These are phyloP conservation scores for Lomographa bimaculata DNA, from an alignment of 2,888 invertebrate species.

Conservation along the genomic window DNA sequence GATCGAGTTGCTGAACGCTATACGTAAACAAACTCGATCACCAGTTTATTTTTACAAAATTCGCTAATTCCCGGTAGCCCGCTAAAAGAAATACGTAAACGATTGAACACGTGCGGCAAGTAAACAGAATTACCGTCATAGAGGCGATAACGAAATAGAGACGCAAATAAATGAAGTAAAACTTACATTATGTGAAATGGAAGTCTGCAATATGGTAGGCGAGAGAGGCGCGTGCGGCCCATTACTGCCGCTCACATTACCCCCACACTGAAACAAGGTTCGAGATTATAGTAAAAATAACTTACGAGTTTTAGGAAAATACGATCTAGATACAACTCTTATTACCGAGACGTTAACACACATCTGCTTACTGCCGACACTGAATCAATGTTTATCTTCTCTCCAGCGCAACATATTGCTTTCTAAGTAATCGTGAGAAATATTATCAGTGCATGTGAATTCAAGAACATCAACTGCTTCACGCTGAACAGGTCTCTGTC, in stretches of 20 bases:
- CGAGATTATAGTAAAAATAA: conserved; percentile 50
- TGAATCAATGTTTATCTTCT: conserved; percentile 44
- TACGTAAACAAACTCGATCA: conserved; percentile 15
- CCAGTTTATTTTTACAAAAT: conserved; percentile 16
- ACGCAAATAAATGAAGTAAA: conserved; percentile 1
- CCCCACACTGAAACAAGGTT: conserved; percentile 69
- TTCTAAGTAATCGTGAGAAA: conserved; percentile 52
- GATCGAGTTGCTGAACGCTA: conserved; percentile 12
- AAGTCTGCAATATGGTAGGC: conserved; percentile 76
- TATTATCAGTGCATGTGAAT: conserved; percentile 27
- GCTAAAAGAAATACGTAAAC: conserved; percentile 15
- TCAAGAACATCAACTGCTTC: conserved; percentile 26
- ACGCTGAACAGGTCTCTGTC: conserved; percentile 36
- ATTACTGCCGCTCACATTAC: conserved; percentile 73
- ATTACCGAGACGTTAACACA: conserved; percentile 27
- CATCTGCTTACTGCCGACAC: conserved; percentile 40
- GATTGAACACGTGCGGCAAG: conserved; percentile 12
- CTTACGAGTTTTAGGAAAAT: conserved; percentile 33
- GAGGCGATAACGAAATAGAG: conserved; percentile 5
- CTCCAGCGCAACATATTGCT: conserved; percentile 41
- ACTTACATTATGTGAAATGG: conserved; percentile 76
- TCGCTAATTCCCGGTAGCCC: conserved; percentile 11
- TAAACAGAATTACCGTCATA: conserved; percentile 14
- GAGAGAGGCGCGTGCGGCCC: conserved; percentile 78
- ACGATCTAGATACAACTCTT: conserved; percentile 24